phyloP scores from a whole-genome alignment of 2,888 invertebrate genomes.

The Microplitis deprimator region DNA sequence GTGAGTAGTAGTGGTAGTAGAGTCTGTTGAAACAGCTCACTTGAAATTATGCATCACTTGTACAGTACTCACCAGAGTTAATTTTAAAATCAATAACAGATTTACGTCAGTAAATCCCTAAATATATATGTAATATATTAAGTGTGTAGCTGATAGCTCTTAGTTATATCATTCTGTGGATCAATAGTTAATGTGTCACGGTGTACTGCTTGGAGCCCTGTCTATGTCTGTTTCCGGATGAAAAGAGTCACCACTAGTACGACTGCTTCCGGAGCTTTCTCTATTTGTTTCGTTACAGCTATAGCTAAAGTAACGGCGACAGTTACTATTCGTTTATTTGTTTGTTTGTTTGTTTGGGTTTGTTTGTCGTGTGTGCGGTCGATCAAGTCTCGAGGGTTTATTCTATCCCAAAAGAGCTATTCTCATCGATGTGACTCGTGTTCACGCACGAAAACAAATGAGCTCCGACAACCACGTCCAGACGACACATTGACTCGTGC shows the following conservation, averaged over 20 bases:
- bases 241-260: constrained; percentile 37
- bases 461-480: not conserved
- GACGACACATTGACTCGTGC: too few relatives aligned
- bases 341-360: constrained; percentile 6
- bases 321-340: not conserved
- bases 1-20: not conserved
- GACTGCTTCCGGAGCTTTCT: constrained; percentile 46
- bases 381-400: constrained; percentile 21
- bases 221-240: constrained; percentile 38
- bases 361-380: constrained; percentile 12
- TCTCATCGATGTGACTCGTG: constrained; percentile 19
- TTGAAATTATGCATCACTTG: constrained; percentile 2
- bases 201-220: constrained; percentile 38
- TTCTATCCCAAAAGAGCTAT: constrained; percentile 26
- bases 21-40: not conserved
- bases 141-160: not conserved
- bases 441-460: constrained; percentile 29
- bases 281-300: constrained; percentile 28
- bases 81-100: too few relatives aligned
- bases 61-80: too few relatives aligned
- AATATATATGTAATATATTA: not conserved
- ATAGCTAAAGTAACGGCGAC: not conserved
- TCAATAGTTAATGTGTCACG: constrained; percentile 55
- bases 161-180: constrained; percentile 35
- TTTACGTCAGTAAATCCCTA: not conserved